Percentiles rank a stretch among this genome's conserved stretches.
phyloP scores from a whole-genome alignment of 2,888 invertebrate species.

The Nephrotoma flavescens region DNA sequence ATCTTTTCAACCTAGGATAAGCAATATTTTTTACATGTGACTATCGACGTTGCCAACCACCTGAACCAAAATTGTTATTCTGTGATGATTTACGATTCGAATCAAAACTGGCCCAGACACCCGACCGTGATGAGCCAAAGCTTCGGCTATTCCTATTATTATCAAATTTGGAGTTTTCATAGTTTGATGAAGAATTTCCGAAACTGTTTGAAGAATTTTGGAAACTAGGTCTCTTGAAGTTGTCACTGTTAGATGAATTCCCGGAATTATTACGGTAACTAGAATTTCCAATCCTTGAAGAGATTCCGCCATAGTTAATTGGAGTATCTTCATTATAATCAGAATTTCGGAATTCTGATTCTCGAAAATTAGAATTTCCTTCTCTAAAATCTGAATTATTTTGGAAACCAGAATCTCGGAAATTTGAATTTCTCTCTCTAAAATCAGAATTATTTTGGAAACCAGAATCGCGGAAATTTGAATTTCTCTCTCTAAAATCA shows the following conservation, averaged over 20 bases:
- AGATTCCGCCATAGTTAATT: not conserved
- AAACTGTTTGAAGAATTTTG: not conserved
- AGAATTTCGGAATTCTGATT: too few species aligned
- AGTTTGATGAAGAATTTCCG: not conserved
- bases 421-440: not conserved
- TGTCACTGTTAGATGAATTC: not conserved
- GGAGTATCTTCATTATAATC: not conserved
- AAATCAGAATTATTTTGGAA: too few species aligned
- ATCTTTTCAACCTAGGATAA: not conserved
- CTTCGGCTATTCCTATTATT: not conserved
- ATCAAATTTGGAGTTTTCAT: not conserved
- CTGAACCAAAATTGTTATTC: not conserved
- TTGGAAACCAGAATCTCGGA: not conserved
- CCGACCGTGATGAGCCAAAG: not conserved
- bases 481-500: not conserved
- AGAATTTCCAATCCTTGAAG: not conserved
- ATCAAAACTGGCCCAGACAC: not conserved
- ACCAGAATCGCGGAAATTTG: not conserved
- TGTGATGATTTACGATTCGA: not conserved
- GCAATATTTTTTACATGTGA: not conserved
- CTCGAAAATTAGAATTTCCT: too few species aligned
- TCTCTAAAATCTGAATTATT: not conserved
- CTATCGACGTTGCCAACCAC: not conserved
- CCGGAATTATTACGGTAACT: not conserved
- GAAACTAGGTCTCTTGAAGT: not conserved